Percentiles rank a stretch among this genome's conserved stretches.
Conservation (phyloP, 2,797 vertebrate genomes). For the Fundulus diaphanus region DNA sequence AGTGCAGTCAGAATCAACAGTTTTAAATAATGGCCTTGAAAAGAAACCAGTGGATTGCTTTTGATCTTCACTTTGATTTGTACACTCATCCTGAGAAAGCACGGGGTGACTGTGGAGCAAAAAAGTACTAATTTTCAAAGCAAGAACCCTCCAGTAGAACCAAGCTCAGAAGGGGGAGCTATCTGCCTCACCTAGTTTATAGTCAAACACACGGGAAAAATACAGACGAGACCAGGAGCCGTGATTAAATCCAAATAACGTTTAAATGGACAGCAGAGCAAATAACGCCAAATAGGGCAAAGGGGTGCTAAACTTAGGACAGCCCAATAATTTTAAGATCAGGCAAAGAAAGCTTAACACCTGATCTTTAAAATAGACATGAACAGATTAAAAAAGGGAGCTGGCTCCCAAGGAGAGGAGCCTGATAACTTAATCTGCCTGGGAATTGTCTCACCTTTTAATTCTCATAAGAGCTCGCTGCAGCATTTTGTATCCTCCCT, state of each 20-base stretch:
- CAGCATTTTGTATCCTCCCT: too few species aligned
- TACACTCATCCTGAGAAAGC: not conserved
- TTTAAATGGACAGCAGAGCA: not conserved
- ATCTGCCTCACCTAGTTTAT: not conserved
- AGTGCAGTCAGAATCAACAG: not conserved
- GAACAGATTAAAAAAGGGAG: not conserved
- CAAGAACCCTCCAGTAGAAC: not conserved
- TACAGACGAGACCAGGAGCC: not conserved
- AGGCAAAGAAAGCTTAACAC: not conserved
- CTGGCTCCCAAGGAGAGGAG: not conserved
- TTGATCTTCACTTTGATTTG: not conserved
- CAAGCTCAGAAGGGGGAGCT: too few species aligned
- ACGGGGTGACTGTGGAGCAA: too few species aligned
- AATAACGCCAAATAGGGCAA: not conserved
- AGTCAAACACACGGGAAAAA: not conserved
- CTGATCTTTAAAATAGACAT: not conserved
- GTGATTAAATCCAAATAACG: not conserved
- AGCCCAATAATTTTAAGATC: not conserved
- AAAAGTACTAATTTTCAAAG: not conserved
- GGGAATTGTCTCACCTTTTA: too few species aligned
- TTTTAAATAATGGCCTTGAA: not conserved
- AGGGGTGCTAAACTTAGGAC: not conserved
- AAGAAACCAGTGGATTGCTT: not conserved
- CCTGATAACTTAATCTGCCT: not conserved
- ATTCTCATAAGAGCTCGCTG: not conserved